Evolutionary conservation across 1,140 invertebrate species (phyloP).

Genomic region (Heliconius hermathena): DNA sequence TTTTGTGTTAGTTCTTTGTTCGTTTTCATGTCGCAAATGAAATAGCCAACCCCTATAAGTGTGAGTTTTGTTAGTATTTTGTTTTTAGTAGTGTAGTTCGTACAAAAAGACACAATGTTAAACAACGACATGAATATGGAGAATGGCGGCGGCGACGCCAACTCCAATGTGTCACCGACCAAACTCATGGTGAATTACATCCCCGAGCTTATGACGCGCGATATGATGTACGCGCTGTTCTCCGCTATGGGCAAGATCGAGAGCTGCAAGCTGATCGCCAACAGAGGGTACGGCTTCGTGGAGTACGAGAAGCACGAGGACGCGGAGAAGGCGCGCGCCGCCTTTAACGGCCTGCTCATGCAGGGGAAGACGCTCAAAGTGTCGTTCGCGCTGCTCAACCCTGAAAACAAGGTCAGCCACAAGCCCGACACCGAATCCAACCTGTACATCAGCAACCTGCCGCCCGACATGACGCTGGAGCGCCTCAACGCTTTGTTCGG

Average conservation of each 20-base stretch:
- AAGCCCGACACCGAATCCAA: conserved; percentile 79
- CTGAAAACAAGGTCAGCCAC: conserved; percentile 77
- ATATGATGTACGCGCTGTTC: conserved; percentile 81
- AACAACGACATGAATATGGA: conserved; percentile 76
- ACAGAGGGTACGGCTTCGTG: conserved; percentile 79
- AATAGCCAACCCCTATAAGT: conserved; percentile 64
- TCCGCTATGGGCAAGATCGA: conserved; percentile 79
- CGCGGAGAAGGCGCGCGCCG: conserved; percentile 77
- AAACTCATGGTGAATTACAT: conserved; percentile 83
- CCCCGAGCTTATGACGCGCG: conserved; percentile 79
- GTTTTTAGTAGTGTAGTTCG: conserved; percentile 77
- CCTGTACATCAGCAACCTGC: conserved; percentile 79
- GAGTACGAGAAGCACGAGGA: conserved; percentile 80
- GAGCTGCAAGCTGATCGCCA: conserved; percentile 78
- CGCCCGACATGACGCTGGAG: conserved; percentile 78
- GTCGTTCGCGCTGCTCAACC: conserved; percentile 79
- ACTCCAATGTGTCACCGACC: conserved; percentile 80
- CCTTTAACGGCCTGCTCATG: conserved; percentile 79
- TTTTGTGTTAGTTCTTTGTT: conserved; percentile 78
- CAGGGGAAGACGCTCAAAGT: conserved; percentile 80
- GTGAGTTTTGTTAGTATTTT: conserved; percentile 77
- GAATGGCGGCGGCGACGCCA: conserved; percentile 80
- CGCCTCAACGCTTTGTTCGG: conserved; percentile 72
- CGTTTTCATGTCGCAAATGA: conserved; percentile 74
- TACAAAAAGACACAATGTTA: conserved; percentile 72